Base-by-base conservation (phyloP, 2,113 vertebrate genomes). In the Equus przewalskii region DNA sequence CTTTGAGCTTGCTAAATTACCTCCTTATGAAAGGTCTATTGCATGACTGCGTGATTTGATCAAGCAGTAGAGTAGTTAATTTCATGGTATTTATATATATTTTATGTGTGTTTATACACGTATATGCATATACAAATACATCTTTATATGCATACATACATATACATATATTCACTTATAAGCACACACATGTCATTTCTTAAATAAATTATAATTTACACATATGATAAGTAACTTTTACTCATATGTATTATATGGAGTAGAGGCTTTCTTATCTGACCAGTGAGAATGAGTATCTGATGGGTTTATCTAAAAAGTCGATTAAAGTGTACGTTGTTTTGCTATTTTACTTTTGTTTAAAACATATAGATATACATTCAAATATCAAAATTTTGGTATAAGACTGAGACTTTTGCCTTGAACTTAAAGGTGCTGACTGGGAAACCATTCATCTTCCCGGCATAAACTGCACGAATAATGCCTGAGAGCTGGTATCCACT, bases 31-130 rank as follows among this genome's bases (percentile, higher is more conserved):
- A 97, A 96, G 92, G 92, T 86, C 84, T 93, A 91, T 49, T 95
- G 88, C 95, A 96, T 97, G 97, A 96, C 76, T 49, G 49, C 92
- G 96, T 95, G 82, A 94, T 95, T 96, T 95, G 84, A 44, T 83
- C 67, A 93, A 93, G 67, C 60, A 93, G 36, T 46, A 86, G 76
- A 93, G 62, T 72, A 91, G 81, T 88, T 95, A 90, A 95, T 97
- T 97, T 91, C 62, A 94, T 85, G 69, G n/a, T 75, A 11, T 93
- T 79, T 93, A 83, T 70, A 80, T 60, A 49, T 91, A 78, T 51
- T 41, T 83, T 86, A 19, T 87, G 24, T 30, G 14, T 88, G 5
- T 72, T 1, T 51, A 19, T 65, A 44, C 9, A 93, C 7, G 75
- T n/a, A 72, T 26, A 33, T 69, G 49, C 36, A 80, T 19, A 54